Evolutionary conservation across 53 echinoderm and acorn worm genomes (phyloP).

Genomic region (Hippasteria phrygiana): DNA sequence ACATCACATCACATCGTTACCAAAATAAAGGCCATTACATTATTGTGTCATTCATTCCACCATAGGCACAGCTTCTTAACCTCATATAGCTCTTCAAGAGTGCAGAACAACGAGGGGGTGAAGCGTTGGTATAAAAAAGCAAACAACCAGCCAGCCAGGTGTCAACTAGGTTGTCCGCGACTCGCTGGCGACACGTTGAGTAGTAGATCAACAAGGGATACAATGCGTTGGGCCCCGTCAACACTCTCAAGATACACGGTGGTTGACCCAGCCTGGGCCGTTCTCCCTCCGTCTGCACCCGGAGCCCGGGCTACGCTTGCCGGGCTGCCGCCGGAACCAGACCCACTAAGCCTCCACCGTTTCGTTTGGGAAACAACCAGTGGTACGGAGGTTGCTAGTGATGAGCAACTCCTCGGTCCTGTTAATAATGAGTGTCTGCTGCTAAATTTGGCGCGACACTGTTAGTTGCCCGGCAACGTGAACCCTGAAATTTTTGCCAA

Average conservation of each 20-base stretch:
- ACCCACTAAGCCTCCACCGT: background rate
- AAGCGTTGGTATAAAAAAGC: background rate
- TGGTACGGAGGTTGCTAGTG: background rate
- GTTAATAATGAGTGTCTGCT: background rate
- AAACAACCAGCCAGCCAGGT: slow-evolving; percentile 25
- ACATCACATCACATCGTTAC: too few species aligned
- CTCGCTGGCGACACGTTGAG: slow-evolving; percentile 41
- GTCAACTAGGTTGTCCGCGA: slow-evolving; percentile 53
- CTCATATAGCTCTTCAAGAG: background rate
- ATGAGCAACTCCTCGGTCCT: background rate
- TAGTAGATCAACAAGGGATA: slow-evolving; percentile 41
- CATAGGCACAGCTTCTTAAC: too few species aligned
- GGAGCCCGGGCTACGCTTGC: background rate
- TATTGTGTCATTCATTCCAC: too few species aligned
- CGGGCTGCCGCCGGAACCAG: background rate
- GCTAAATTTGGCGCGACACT: slow-evolving; percentile 29
- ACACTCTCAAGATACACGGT: background rate
- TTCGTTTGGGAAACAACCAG: background rate
- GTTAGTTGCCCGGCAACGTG: background rate
- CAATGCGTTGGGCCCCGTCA: slow-evolving; percentile 13
- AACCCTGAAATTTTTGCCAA: background rate
- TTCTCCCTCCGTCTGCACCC: background rate
- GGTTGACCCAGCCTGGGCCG: background rate
- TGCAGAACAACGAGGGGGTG: background rate
- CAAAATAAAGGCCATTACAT: too few species aligned